Evolutionary conservation across 1,140 invertebrate genomes (phyloP), one percentile per base, ranked within the genome.

Genomic region (Trinorchestia longiramus): DNA sequence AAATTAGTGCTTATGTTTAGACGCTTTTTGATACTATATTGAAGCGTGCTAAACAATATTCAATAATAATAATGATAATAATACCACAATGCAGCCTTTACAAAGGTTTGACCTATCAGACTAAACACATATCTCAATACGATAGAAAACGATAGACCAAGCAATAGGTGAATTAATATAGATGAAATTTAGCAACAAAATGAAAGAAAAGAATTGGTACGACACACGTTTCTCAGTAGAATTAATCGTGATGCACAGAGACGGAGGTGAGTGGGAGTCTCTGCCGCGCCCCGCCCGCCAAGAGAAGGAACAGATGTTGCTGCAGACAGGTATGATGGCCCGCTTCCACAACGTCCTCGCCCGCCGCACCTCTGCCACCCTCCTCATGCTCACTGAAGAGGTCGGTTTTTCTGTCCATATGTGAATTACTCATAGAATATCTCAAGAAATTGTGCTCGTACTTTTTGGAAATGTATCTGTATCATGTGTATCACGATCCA

Each of bases 321-420:
- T 98, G 11, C 98, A 99, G 97, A 98, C 98, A 90, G 98, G 98
- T 42, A 98, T 98, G 98, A 97, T 99, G 96, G 99, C 99, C 0
- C 98, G 98, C 96, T 99, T 99, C 97, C 98, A 99, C 97, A 99
- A 99, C 97, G 98, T 99, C 95, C 98, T 99, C 96, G 99, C 99
- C 0, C 98, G 98, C 92, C 98, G 99, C 97, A 99, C 99, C 0
- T 99, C 99, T 96, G 98, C 98, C 62, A 98, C 98, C 15, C 98
- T 99, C 0, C 98, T 98, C 96, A 98, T 98, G 97, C 97, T 99
- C 44, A 99, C 99, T 1, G 96, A 96, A 95, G 96, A 96, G 96
- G 96, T 96, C 77, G 43, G 95, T 3, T 77, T 23, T 28, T 77
- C 36, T 77, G 28, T 11, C 11, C 62, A 23, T 36, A 77, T 28